Evolutionary conservation across 53 echinoderm and acorn worm species (phyloP).

Genomic region (Paelopatides confundens): DNA sequence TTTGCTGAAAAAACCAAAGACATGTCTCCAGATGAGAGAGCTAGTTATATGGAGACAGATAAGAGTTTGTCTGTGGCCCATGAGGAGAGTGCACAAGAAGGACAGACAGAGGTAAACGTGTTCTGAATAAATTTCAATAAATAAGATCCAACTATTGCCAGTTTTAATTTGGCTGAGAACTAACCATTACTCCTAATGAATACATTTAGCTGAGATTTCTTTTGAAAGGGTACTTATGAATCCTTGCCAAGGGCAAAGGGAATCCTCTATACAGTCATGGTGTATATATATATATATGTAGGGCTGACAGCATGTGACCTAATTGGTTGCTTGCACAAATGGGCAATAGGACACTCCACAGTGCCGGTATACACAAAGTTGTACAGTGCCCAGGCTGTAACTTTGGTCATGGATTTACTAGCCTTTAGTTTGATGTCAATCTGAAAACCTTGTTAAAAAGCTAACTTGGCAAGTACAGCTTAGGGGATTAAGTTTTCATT

Average conservation of each 20-base stretch:
- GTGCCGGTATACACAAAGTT: no score
- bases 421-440: no score
- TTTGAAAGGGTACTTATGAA: not conserved
- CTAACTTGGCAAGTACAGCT: no score
- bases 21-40: constrained; percentile 79
- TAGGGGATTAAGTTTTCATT: no score
- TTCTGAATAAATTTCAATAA: not conserved
- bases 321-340: no score
- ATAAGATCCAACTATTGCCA: not conserved
- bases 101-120: constrained; percentile 87
- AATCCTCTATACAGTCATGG: no score
- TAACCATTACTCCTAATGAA: not conserved
- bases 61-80: constrained; percentile 73
- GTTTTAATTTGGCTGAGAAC: not conserved
- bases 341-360: no score
- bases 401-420: no score
- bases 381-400: no score
- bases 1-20: constrained; percentile 79
- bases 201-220: not conserved
- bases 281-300: no score
- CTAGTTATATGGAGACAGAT: constrained; percentile 67
- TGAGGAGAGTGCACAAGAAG: constrained; percentile 91
- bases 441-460: no score
- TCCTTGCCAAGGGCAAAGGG: not conserved
- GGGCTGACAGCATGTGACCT: no score